Evolutionary conservation across 2,888 invertebrate species (phyloP), one percentile per base, ranked within the genome.

Genomic region (Pteria penguin): DNA sequence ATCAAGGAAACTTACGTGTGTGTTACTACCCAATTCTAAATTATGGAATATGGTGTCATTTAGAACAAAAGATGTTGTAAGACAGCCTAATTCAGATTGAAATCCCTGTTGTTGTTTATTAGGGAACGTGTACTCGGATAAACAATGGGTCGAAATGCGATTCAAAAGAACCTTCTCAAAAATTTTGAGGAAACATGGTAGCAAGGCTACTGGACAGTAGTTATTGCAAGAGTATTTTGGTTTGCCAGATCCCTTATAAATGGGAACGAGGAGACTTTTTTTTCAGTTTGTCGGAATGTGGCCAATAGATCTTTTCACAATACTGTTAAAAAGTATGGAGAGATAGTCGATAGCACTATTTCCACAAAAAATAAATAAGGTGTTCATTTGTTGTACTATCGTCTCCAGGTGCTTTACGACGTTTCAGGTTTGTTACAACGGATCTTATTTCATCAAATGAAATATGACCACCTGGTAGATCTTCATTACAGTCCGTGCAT

Each of bases 61-160:
- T 2, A 73, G 27, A 8, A 62, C 62, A 72, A 67, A 67, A 11
- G 67, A 73, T 5, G 74, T 45, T 3, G 58, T 65, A n/a, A 61
- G 18, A 27, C 52, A 73, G 22, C 27, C 54, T 29, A 60, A 14
- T 14, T 36, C 14, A 11, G 45, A 5, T 33, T 62, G 62, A 18
- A 62, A 62, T 18, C 62, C 32, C 32, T 62, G 62, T 26, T 62
- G 62, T n/a, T 62, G 62, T 32, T 14, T 4, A 32, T 32, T 29
- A 31, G 33, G 33, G 8, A 62, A 62, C 29, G 32, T 36, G 14
- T 11, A 5, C 5, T 14, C 14, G 14, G 14, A 5, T 11, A 5
- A 36, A 11, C 8, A 36, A 36, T 36, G 5, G 33, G 8, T 62
- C 4, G 5, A 5, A 22, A 14, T 14, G 3, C n/a, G 18, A 26